Evolutionary conservation across 2,113 vertebrate species (phyloP), one percentile per base, ranked within the genome.

Genomic region (Marmota flaviventris): DNA sequence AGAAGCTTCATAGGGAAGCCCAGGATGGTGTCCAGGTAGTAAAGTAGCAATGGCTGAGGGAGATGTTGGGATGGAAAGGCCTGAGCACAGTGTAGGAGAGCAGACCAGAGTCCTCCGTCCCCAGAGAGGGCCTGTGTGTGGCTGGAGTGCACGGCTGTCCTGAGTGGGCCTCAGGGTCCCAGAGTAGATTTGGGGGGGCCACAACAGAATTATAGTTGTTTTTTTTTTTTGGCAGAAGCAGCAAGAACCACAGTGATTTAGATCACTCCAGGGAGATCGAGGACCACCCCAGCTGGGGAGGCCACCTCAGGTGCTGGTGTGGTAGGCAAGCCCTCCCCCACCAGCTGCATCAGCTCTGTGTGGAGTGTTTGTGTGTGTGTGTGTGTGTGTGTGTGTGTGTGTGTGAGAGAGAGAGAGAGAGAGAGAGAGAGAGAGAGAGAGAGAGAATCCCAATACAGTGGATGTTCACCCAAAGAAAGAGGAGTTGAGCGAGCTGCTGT

Each of bases 251-350:
- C 14, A 39, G 51, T 39, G 63, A 63, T 42, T 45, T 72, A 34
- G 22, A 84, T 37, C 37, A 37, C 27, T n/a, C 39, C 13, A 20
- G 18, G 27, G 78, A 83, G 39, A 18, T 29, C 76, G 27, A 29
- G 12, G 58, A 7, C 27, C 25, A 17, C 8, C 0, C 27, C 32
- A 11, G 24, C n/a, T 13, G 3, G 37, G 61, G 2, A 22, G 5
- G 48, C 5, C 22, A 32, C 79, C 65, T 13, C 17, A 48, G 61
- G 8, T 10, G 32, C 51, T 20, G 16, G 48, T 20, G 48, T 4
- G 8, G 9, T 4, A 0, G 14, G 65, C 7, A 7, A 56, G 11
- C 2, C 12, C 45, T 8, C 8, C 9, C 6, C 2, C 16, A 27
- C 42, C n/a, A 17, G 51, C 61, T 17, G 12, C 25, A 3, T 27